phyloP scores from a whole-genome alignment of 2,797 vertebrate species.

The Sebastes trivittatus region DNA sequence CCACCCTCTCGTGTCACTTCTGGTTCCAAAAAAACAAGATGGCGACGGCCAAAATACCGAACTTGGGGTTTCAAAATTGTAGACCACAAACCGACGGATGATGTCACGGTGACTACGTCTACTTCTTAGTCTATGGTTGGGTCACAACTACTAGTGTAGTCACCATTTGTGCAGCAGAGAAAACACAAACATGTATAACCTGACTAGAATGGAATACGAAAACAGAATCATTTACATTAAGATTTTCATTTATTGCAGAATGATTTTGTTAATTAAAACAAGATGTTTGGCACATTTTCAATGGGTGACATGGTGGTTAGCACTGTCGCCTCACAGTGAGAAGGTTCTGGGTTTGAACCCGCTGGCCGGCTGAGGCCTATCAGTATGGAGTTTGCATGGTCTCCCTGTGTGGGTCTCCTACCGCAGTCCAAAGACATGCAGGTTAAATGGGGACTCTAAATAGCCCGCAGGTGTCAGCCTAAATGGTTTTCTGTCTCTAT shows the following conservation, averaged over 20 bases:
- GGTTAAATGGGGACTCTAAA: neutral
- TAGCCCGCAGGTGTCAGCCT: neutral
- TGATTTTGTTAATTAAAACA: no score
- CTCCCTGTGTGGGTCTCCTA: neutral
- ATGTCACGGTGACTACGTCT: no score
- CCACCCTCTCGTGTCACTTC: no score
- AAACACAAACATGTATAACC: neutral
- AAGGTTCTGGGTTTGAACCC: neutral
- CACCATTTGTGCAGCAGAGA: neutral
- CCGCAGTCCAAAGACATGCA: neutral
- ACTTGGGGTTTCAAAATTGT: no score
- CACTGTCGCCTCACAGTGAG: neutral
- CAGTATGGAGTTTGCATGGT: neutral
- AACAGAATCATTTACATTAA: neutral
- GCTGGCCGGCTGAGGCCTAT: no score
- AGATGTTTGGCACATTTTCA: neutral
- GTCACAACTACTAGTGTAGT: no score
- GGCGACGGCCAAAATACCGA: no score
- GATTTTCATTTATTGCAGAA: no score
- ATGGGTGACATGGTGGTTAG: neutral
- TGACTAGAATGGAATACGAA: neutral
- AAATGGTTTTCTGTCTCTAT: neutral
- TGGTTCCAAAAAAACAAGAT: no score
- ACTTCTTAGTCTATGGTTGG: no score
- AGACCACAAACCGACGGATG: no score